Percentiles rank a stretch among this genome's conserved stretches.
Conservation (phyloP, 2,797 vertebrate genomes). For the Nannoperca obscura region DNA sequence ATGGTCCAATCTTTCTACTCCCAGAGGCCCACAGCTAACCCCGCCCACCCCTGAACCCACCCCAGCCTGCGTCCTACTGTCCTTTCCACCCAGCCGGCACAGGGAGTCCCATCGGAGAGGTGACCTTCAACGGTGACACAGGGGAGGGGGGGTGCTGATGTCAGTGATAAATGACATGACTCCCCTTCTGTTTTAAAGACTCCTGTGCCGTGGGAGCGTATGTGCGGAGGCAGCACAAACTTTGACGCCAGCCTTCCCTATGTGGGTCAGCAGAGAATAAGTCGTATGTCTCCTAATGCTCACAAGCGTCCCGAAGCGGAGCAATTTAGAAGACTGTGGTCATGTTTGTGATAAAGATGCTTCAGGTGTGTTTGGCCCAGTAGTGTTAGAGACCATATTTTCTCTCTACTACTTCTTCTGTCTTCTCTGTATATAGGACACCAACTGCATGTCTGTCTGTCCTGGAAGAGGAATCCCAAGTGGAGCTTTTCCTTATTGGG, state of each 20-base stretch:
- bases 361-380: conserved; percentile 15
- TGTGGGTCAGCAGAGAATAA: conserved; percentile 80
- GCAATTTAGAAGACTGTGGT: conserved; percentile 15
- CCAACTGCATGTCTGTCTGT: neutral
- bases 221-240: conserved; percentile 71
- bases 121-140: conserved; percentile 73
- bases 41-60: conserved; percentile 9
- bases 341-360: conserved; percentile 34
- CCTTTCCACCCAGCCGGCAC: conserved; percentile 48
- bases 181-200: conserved; percentile 67
- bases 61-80: conserved; percentile 55
- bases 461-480: neutral
- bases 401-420: neutral
- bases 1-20: conserved; percentile 25
- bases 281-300: conserved; percentile 63
- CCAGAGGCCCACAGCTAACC: conserved; percentile 22
- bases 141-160: conserved; percentile 48
- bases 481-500: neutral
- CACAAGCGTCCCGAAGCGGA: conserved; percentile 21
- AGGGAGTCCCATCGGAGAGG: conserved; percentile 68
- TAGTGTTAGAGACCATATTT: neutral
- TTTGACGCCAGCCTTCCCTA: conserved; percentile 64
- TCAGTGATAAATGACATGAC: conserved; percentile 80
- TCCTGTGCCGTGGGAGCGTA: conserved; percentile 50
- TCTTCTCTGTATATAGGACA: neutral